Percentiles rank a stretch among this genome's conserved stretches.
phyloP scores from a whole-genome alignment of 2,888 invertebrate genomes.

The Aleiodes testaceus region DNA sequence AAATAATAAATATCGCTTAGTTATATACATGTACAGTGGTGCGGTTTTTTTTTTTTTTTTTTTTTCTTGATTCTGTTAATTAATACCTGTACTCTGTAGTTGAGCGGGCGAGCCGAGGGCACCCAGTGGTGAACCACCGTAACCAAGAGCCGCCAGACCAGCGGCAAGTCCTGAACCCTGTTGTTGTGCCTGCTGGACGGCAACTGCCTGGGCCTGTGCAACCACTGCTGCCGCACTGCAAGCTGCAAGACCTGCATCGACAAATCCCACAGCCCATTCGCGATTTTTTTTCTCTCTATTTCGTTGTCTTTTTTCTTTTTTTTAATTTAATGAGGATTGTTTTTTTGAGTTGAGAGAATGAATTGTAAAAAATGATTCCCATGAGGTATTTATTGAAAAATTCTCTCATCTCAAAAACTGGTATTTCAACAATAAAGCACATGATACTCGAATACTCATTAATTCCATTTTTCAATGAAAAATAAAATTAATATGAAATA shows the following conservation, averaged over 20 bases:
- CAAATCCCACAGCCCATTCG: constrained; percentile 68
- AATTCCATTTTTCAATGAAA: too few relatives aligned
- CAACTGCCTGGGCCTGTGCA: constrained; percentile 71
- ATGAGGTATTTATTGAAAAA: too few relatives aligned
- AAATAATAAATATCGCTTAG: neutral
- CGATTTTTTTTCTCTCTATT: constrained; percentile 50
- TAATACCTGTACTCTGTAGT: constrained; percentile 71
- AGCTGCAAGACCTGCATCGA: constrained; percentile 77
- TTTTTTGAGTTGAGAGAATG: too few relatives aligned
- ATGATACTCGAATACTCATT: too few relatives aligned
- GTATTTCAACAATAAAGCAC: too few relatives aligned
- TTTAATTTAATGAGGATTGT: too few relatives aligned
- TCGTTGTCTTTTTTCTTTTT: constrained; percentile 24
- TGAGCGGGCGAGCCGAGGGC: constrained; percentile 72
- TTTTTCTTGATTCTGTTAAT: constrained; percentile 25
- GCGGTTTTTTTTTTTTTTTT: neutral
- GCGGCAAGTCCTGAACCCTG: constrained; percentile 71
- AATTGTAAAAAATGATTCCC: too few relatives aligned
- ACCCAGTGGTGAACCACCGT: constrained; percentile 71
- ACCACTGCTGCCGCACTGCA: constrained; percentile 75
- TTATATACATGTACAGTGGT: too few relatives aligned
- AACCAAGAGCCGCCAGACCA: constrained; percentile 71
- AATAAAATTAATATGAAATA: too few relatives aligned
- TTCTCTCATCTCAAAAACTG: too few relatives aligned
- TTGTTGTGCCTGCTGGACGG: constrained; percentile 71